Conservation (phyloP, 2,888 invertebrate genomes). For the Charanyca ferruginea region DNA sequence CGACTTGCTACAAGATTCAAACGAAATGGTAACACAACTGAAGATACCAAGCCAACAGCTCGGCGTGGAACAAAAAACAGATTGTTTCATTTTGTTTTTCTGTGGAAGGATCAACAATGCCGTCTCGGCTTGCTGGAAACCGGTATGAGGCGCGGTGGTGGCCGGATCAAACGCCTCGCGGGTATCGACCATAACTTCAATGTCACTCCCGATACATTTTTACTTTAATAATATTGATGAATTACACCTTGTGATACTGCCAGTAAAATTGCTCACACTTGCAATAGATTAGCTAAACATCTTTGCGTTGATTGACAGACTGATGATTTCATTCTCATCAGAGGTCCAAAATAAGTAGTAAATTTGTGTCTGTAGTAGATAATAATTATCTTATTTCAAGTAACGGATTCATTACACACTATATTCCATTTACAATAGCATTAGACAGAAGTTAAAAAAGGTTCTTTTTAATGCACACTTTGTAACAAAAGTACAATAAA, state of each 20-base stretch:
- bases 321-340: too few species aligned
- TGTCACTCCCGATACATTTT: slow-evolving; percentile 70
- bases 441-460: too few species aligned
- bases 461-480: too few species aligned
- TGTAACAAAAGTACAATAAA: too few species aligned
- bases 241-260: slow-evolving; percentile 11
- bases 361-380: too few species aligned
- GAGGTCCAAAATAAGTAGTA: too few species aligned
- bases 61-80: slow-evolving; percentile 77
- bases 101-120: slow-evolving; percentile 87
- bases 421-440: too few species aligned
- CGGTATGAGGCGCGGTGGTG: slow-evolving; percentile 83
- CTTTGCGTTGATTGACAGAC: too few species aligned
- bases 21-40: slow-evolving; percentile 67
- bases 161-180: slow-evolving; percentile 80
- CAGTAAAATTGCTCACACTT: slow-evolving; percentile 1
- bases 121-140: slow-evolving; percentile 84
- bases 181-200: slow-evolving; percentile 81
- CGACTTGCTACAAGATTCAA: slow-evolving; percentile 35
- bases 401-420: too few species aligned
- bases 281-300: slow-evolving; percentile 1
- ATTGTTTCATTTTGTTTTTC: slow-evolving; percentile 87
- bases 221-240: slow-evolving; percentile 57
- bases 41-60: slow-evolving; percentile 70
- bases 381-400: too few species aligned